Evolutionary conservation across 2,888 invertebrate species (phyloP), one percentile per base, ranked within the genome.

Genomic region (Nephrocerus scutellatus): DNA sequence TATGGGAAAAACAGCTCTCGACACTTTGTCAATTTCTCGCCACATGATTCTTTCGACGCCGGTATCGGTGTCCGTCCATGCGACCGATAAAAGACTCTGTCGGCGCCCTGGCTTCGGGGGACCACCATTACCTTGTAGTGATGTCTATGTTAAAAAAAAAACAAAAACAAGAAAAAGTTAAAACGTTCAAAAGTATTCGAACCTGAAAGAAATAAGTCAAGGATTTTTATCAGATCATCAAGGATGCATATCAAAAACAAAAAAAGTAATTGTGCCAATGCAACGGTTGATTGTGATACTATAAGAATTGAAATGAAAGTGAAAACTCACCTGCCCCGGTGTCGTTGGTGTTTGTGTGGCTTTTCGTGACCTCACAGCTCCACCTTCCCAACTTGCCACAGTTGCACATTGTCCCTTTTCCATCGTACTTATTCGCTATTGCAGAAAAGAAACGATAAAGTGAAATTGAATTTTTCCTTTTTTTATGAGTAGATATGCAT

Each of bases 11-110:
- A 84, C 76, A 32, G 82, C 75, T 34, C 85, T 73, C 4, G 85
- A 84, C 4, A 82, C 72, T 55, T 79, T 77, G 65, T 87, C 87
- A 46, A 87, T 84, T 70, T 83, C 80, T 37, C 81, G 74, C 77
- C 85, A 86, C 51, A 82, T 73, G n/a, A 84, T 77, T 52, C 80
- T 76, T 52, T 80, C 80, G 56, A 80, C 77, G 3, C 82, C 82
- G 1, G 78, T 77, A 50, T 80, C 77, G 47, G 74, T 75, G 52
- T 78, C 78, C 42, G 77, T 63, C 78, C 78, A 78, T 40, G 78
- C 77, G 16, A 78, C 77, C 60, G 77, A 73, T 5, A 69, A 47
- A 12, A 69, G 47, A 44, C 69, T 69, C 52, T 69, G 69, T 1
- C 69, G 59, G 5, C 69, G 56, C 1, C 59, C 61, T 3, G 68